Base-by-base conservation (phyloP, 2,888 invertebrate genomes). In the Anoncus sp. region DNA sequence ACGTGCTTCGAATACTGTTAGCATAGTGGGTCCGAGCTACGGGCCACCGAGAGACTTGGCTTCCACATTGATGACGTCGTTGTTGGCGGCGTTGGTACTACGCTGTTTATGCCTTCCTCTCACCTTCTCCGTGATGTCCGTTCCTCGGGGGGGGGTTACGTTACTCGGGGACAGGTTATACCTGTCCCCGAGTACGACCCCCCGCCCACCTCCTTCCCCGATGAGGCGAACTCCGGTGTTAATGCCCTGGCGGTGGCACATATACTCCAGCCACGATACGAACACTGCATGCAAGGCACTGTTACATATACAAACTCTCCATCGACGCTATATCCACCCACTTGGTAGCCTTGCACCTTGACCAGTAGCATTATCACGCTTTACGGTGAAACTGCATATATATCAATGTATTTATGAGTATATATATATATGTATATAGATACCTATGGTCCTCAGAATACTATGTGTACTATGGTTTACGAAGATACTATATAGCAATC, bases 1-100 rank as follows among this genome's bases (percentile, higher is more conserved):
- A 82, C 82, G 82, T 82, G 82, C 79, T 74, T 67, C 57, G 81
- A 81, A 82, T 81, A 80, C 75, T 72, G 71, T 78, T 77, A 78
- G 55, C 70, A 35, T 49, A 45, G 78, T 60, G 14, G 62, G 51
- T 71, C 63, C 57, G 51, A 70, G 63, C 71, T 49, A 47, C 55
- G 55, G 27, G 40, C 57, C 55, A 69, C 75, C 71, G 35, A 60
- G 69, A 65, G 66, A 67, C 73, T 73, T 74, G 71, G 73, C 65
- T 73, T 74, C 55, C 69, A 57, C 63, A 59, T 73, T 53, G 70
- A 62, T 69, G 74, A 79, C 78, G 63, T 71, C 72, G 63, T 43
- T 62, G 67, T 65, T 60, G 62, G 59, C 55, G 60, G 49, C 65
- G 57, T 55, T 63, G 62, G 70, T 40, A 35, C 63, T 43, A 31